phyloP scores from a whole-genome alignment of 2,888 invertebrate species.

The Apoderus coryli region DNA sequence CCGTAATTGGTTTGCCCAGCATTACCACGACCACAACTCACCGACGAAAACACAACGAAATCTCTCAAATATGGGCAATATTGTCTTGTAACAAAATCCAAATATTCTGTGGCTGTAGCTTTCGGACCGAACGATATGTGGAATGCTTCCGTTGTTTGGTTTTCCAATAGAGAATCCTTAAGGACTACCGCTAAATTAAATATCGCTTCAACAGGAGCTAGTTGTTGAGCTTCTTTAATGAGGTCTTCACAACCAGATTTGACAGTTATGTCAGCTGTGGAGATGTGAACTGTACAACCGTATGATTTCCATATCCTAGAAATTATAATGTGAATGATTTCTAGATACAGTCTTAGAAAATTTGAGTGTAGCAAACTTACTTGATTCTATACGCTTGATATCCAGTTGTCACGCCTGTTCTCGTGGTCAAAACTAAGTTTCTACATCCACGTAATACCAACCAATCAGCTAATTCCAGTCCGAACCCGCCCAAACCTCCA shows the following conservation, averaged over 20 bases:
- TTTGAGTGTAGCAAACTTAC: constrained; percentile 15
- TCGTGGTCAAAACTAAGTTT: constrained; percentile 65
- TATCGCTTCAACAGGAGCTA: constrained; percentile 66
- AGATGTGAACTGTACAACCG: constrained; percentile 52
- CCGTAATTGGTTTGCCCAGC: constrained; percentile 86
- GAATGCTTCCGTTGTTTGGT: constrained; percentile 58
- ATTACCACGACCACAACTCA: constrained; percentile 83
- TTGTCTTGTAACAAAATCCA: constrained; percentile 40
- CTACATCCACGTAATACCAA: constrained; percentile 67
- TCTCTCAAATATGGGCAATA: constrained; percentile 32
- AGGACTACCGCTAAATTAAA: constrained; percentile 81
- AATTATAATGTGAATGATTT: neutral
- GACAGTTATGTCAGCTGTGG: constrained; percentile 56
- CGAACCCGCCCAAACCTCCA: constrained; percentile 85
- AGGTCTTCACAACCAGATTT: constrained; percentile 54
- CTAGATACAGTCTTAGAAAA: neutral
- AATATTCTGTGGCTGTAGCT: constrained; percentile 57
- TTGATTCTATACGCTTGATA: constrained; percentile 47
- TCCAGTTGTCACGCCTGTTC: constrained; percentile 63
- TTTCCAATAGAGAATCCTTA: constrained; percentile 60
- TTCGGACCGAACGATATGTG: constrained; percentile 58
- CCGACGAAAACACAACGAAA: constrained; percentile 86
- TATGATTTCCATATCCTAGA: constrained; percentile 53
- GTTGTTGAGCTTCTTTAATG: constrained; percentile 43
- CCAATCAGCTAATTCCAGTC: constrained; percentile 79